Conservation (phyloP, 2,797 vertebrate genomes). For the Sebastes oblongus region DNA sequence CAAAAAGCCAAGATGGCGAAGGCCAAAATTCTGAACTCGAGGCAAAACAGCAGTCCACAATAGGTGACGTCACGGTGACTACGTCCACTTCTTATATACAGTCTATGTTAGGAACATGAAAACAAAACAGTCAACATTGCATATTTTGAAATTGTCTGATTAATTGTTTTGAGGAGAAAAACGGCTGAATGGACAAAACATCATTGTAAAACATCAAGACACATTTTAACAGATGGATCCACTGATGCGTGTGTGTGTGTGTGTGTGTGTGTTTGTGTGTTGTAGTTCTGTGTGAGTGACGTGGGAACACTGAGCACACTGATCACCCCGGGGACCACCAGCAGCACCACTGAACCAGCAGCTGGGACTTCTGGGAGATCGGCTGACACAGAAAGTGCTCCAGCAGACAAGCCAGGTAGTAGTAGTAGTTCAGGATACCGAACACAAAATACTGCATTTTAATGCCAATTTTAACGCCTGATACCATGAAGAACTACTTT, state of each 20-base stretch:
- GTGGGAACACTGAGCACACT: constrained; percentile 75
- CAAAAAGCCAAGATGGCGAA: no score
- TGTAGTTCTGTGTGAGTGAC: constrained; percentile 78
- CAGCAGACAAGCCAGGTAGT: constrained; percentile 69
- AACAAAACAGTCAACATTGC: neutral
- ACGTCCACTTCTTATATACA: no score
- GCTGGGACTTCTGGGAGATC: constrained; percentile 70
- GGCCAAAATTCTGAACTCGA: no score
- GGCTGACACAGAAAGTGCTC: constrained; percentile 56
- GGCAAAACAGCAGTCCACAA: no score
- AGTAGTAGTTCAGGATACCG: neutral
- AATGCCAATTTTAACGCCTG: neutral
- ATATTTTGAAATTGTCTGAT: neutral
- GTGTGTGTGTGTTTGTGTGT: neutral
- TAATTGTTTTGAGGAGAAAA: neutral
- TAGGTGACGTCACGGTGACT: fast-evolving
- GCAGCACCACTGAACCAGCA: constrained; percentile 59
- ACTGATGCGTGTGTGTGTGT: neutral
- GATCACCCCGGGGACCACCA: constrained; percentile 69
- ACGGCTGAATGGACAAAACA: neutral
- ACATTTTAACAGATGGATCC: constrained; percentile 13
- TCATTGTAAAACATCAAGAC: neutral
- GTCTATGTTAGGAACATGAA: neutral
- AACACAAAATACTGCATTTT: neutral
- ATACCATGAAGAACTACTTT: neutral